Evolutionary conservation across 2,797 vertebrate species (phyloP).

Genomic region (Notamacropus eugenii): DNA sequence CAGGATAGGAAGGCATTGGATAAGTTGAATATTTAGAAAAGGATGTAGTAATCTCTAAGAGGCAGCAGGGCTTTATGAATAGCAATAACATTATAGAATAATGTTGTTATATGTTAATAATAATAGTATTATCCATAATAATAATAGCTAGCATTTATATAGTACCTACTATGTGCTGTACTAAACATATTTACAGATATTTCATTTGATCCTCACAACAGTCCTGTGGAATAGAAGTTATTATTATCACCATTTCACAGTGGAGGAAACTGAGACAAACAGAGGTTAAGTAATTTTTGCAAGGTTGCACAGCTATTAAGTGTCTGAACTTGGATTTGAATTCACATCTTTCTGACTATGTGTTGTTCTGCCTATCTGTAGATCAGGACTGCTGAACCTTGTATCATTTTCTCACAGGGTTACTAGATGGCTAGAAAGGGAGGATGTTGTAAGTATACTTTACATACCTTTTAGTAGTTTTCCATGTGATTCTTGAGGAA

Average conservation of each 20-base stretch:
- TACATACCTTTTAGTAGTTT: neutral
- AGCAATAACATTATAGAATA: neutral
- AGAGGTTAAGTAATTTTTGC: neutral
- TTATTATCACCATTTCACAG: neutral
- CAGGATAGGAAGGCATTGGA: neutral
- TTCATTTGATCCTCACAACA: neutral
- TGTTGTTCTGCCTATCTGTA: neutral
- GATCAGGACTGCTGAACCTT: neutral
- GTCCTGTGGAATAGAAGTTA: neutral
- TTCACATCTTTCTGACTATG: neutral
- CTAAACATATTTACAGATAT: neutral
- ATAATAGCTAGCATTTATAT: neutral
- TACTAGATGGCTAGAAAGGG: neutral
- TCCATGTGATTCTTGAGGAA: neutral
- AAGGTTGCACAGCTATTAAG: neutral
- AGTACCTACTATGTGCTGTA: neutral
- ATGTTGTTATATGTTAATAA: neutral
- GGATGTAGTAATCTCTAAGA: neutral
- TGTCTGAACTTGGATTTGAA: neutral
- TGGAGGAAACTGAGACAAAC: neutral
- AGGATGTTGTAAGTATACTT: neutral
- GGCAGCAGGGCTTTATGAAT: neutral
- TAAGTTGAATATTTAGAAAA: neutral
- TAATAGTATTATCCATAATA: neutral
- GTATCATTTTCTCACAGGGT: neutral